Evolutionary conservation across 2,888 invertebrate genomes (phyloP), one percentile per base, ranked within the genome.

Genomic region (Torymus auratus): DNA sequence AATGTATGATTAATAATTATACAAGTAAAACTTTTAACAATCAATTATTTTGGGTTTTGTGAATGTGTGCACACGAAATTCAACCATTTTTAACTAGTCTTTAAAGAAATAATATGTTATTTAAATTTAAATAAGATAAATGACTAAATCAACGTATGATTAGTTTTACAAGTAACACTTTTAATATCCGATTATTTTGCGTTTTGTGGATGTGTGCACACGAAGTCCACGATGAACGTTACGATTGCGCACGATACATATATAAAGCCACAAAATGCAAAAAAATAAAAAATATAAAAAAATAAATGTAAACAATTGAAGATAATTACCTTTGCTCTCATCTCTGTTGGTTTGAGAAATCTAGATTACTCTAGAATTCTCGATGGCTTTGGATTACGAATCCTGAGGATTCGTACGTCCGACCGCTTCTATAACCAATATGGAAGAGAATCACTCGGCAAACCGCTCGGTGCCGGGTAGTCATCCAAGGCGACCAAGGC

Each of bases 261-360:
- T 67, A 7, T 17, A 5, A 65, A 62, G 41, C n/a, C 23, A 68
- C 13, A 67, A 67, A 23, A 60, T 56, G 28, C 11, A 69, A 69
- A 62, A 69, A 62, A 55, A 65, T 13, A 14, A 14, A 28, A 55
- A 55, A 56, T 70, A 15, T 17, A 72, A 75, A 20, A 64, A 85
- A 85, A 83, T 83, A 84, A 81, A 17, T 50, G 70, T 3, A 71
- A 50, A 17, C 58, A 50, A 74, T 50, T 13, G 61, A 55, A 28
- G 15, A 74, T 58, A 69, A 78, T 84, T 85, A 90, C 90, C 90
- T 90, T 90, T 67, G 90, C 90, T 86, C 90, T 90, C 90, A 90
- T 90, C 61, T 81, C 85, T 62, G 60, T 76, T 68, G 78, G 76
- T 83, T 82, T 75, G 82, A 85, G 83, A 85, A 83, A 80, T 82